These are phyloP conservation scores for Heliconius aoede DNA, from an alignment of 2,888 invertebrate species.

Conservation along the genomic window DNA sequence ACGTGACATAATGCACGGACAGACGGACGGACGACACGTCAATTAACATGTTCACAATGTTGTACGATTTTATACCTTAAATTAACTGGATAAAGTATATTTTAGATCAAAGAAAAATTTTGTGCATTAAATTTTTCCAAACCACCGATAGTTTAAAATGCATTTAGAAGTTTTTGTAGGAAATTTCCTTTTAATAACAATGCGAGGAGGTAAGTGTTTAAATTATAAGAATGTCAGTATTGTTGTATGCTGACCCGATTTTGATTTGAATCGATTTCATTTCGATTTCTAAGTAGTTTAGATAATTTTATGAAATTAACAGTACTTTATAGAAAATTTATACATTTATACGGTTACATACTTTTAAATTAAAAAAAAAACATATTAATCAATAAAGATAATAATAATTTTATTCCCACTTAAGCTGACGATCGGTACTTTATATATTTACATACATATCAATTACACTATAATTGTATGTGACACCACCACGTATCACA, in stretches of 20 bases:
- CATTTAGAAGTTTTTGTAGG: constrained; percentile 24
- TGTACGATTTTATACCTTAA: constrained; percentile 16
- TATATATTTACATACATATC: too few species aligned
- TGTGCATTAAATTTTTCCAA: constrained; percentile 33
- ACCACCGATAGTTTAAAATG: constrained; percentile 33
- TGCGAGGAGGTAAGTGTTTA: background rate
- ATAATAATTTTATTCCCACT: too few species aligned
- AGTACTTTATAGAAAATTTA: background rate
- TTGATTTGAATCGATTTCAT: background rate
- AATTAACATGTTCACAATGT: constrained; percentile 35
- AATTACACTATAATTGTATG: too few species aligned
- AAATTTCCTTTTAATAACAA: constrained; percentile 28
- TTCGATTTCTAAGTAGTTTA: too few species aligned
- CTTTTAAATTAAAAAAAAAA: background rate
- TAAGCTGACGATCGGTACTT: too few species aligned
- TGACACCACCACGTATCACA: too few species aligned
- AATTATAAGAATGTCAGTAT: background rate
- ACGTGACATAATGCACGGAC: constrained; percentile 55
- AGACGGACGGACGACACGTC: constrained; percentile 54
- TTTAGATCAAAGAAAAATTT: background rate
- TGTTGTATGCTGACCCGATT: background rate
- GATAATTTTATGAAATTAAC: background rate
- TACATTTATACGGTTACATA: background rate
- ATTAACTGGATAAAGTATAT: background rate
- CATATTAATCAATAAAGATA: too few species aligned